A percentile compares a stretch with the other conserved stretches of the same genome.
phyloP scores from a whole-genome alignment of 2,113 vertebrate genomes.

The Mus musculus region DNA sequence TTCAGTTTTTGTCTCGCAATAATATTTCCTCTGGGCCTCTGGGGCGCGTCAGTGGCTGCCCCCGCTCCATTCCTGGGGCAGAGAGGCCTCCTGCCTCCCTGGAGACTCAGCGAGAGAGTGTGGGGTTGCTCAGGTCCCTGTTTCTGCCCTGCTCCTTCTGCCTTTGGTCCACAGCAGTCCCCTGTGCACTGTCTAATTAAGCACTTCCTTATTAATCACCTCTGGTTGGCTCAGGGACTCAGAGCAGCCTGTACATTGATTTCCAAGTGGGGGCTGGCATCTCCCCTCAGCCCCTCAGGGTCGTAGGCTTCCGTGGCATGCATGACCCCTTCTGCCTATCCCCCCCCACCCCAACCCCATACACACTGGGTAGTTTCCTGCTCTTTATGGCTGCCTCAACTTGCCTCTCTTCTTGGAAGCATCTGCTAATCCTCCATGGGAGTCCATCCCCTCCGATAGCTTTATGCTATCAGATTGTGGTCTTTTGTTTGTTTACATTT shows the following conservation, averaged over 20 bases:
- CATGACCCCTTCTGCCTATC: neutral
- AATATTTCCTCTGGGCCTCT: slow-evolving; percentile 79
- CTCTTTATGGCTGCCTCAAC: neutral
- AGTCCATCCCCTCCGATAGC: neutral
- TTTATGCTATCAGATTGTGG: neutral
- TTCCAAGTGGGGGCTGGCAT: neutral
- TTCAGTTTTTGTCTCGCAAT: slow-evolving; percentile 80
- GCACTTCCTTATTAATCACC: neutral
- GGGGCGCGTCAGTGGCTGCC: slow-evolving; percentile 60
- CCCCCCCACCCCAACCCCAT: neutral
- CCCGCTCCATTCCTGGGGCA: rapidly evolving
- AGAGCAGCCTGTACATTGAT: neutral
- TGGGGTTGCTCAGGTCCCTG: neutral
- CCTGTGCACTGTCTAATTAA: neutral
- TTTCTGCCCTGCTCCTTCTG: neutral
- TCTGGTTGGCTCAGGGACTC: neutral
- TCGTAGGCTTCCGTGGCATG: neutral
- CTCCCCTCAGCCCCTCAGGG: neutral
- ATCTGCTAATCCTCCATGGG: rapidly evolving
- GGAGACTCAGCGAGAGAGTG: rapidly evolving
- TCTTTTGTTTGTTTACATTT: neutral
- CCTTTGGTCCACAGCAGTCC: neutral
- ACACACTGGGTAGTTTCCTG: neutral
- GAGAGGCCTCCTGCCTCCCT: neutral
- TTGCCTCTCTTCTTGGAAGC: neutral